A percentile compares a stretch with the other conserved stretches of the same genome.
Evolutionary conservation across 2,888 invertebrate species (phyloP).

Genomic region (Xestia ashworthii): DNA sequence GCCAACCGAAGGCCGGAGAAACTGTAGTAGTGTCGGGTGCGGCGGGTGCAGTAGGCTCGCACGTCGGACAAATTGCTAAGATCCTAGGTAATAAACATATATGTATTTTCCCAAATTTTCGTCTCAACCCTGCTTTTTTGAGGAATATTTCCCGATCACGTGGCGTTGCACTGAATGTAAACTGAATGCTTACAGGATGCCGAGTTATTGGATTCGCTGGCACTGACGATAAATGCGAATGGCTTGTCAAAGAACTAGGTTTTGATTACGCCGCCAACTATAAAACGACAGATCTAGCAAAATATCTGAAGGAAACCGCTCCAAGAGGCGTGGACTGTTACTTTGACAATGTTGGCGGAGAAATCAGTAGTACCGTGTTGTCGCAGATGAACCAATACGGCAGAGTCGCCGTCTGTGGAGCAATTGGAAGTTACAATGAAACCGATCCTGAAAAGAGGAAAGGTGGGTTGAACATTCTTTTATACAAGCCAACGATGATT

Average conservation of each 20-base stretch:
- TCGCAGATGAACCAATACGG: slow-evolving; percentile 92
- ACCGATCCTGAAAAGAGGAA: slow-evolving; percentile 86
- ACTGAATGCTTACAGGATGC: slow-evolving; percentile 84
- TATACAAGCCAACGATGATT: not conserved
- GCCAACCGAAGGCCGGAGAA: slow-evolving; percentile 92
- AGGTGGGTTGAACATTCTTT: slow-evolving; percentile 70
- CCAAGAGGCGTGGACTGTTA: slow-evolving; percentile 94
- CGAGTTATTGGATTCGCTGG: slow-evolving; percentile 94
- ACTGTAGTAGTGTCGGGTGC: slow-evolving; percentile 93
- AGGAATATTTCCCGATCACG: not conserved
- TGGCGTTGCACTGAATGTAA: not conserved
- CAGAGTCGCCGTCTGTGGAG: slow-evolving; percentile 92
- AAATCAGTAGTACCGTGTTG: slow-evolving; percentile 90
- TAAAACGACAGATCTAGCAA: slow-evolving; percentile 90
- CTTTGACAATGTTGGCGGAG: slow-evolving; percentile 95
- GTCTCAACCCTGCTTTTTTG: not conserved
- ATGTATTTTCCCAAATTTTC: not conserved
- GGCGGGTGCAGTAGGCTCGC: slow-evolving; percentile 94
- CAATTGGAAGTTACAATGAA: slow-evolving; percentile 92
- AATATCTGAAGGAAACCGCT: slow-evolving; percentile 91
- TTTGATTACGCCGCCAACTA: slow-evolving; percentile 94
- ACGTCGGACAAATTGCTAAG: slow-evolving; percentile 94
- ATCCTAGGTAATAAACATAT: slow-evolving; percentile 86
- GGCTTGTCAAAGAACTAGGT: slow-evolving; percentile 91
- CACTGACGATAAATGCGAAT: slow-evolving; percentile 93